Conservation (phyloP, 2,113 vertebrate species). For the Micronycteris hirsuta region DNA sequence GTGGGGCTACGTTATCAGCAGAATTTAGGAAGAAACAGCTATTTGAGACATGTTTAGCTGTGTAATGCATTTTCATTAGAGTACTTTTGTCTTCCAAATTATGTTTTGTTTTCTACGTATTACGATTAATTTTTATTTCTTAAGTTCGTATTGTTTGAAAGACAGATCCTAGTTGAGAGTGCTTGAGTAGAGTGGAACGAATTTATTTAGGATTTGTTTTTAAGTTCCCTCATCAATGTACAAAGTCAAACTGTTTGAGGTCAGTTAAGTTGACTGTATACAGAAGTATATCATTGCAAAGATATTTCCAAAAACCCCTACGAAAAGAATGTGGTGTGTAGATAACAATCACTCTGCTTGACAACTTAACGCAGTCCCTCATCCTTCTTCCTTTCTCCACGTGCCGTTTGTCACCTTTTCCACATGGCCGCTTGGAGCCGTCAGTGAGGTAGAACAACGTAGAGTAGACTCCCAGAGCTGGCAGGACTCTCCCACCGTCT, state of each 20-base stretch:
- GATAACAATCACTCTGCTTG: background rate
- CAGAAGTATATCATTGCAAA: background rate
- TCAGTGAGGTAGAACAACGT: background rate
- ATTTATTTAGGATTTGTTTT: background rate
- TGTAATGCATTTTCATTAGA: background rate
- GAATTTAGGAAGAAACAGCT: background rate
- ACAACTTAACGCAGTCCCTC: background rate
- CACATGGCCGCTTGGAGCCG: background rate
- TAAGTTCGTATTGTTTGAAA: constrained; percentile 4
- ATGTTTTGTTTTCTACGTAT: background rate
- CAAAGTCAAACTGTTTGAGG: background rate
- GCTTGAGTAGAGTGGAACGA: background rate
- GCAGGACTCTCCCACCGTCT: background rate
- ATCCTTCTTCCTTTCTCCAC: background rate
- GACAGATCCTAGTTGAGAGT: background rate
- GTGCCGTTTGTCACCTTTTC: background rate
- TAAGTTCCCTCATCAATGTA: background rate
- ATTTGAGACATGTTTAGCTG: background rate
- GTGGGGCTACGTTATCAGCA: background rate
- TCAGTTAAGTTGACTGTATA: background rate
- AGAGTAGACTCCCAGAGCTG: background rate
- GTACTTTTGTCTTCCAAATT: background rate
- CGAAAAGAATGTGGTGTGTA: background rate
- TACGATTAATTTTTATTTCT: constrained; percentile 27
- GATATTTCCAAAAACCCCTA: background rate